Conservation (phyloP, 2,888 invertebrate species). For the Sesia bembeciformis region DNA sequence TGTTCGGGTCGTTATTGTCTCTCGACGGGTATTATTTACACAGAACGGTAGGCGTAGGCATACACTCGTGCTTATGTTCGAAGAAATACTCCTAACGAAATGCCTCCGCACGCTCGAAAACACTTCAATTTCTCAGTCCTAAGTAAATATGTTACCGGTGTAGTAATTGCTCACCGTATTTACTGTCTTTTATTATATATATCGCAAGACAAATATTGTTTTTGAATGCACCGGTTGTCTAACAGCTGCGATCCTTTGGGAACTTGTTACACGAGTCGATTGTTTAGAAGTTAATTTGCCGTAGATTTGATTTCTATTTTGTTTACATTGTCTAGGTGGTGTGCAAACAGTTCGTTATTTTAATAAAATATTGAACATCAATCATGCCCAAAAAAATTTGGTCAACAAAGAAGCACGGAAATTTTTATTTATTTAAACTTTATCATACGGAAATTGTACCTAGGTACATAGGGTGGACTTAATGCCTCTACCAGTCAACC, state of each 20-base stretch:
- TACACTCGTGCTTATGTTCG: slow-evolving; percentile 12
- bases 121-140: slow-evolving; percentile 71
- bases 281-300: slow-evolving; percentile 56
- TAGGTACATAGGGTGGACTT: no score
- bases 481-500: no score
- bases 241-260: slow-evolving; percentile 43
- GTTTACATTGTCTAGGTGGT: slow-evolving; percentile 11
- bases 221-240: slow-evolving; percentile 63
- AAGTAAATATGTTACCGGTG: slow-evolving; percentile 69
- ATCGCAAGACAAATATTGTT: slow-evolving; percentile 68
- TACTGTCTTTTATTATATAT: slow-evolving; percentile 72
- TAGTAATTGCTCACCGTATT: slow-evolving; percentile 69
- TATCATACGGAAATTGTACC: no score
- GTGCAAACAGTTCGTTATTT: not conserved
- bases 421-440: no score
- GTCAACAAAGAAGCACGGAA: no score
- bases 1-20: slow-evolving; percentile 62
- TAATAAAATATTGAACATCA: no score
- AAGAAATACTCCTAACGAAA: slow-evolving; percentile 54
- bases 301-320: slow-evolving; percentile 45
- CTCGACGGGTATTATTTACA: slow-evolving; percentile 58
- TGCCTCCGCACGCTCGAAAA: slow-evolving; percentile 64
- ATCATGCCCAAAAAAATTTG: no score
- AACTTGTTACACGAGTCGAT: slow-evolving; percentile 33
- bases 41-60: slow-evolving; percentile 37